Conservation (phyloP, 1,140 invertebrate species). For the Fopius arisanus region DNA sequence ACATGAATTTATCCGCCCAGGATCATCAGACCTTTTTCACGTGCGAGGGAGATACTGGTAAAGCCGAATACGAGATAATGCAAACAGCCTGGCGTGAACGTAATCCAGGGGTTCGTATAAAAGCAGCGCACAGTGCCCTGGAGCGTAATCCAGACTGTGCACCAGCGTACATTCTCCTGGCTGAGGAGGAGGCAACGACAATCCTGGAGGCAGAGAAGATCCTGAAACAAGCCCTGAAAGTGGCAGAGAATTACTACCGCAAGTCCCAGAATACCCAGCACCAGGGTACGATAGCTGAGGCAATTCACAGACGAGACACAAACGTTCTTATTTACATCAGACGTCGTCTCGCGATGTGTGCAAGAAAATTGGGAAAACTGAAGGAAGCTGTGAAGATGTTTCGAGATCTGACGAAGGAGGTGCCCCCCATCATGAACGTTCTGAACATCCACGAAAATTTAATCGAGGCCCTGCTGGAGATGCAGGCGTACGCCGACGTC, state of each 20-base stretch:
- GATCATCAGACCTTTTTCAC: conserved; percentile 99
- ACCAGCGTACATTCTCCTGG: conserved; percentile 92
- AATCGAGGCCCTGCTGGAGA: conserved; percentile 93
- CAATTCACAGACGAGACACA: conserved; percentile 87
- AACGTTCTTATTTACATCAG: conserved; percentile 97
- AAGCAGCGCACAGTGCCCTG: conserved; percentile 90
- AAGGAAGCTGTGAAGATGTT: conserved; percentile 98
- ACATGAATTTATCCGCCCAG: conserved; percentile 98
- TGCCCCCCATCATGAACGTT: conserved; percentile 94
- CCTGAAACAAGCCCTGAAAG: conserved; percentile 86
- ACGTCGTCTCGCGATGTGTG: conserved; percentile 95
- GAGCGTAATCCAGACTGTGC: conserved; percentile 94
- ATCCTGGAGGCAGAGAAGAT: conserved; percentile 90
- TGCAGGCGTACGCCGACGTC: conserved; percentile 96
- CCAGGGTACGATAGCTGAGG: conserved; percentile 80
- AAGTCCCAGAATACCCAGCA: conserved; percentile 82
- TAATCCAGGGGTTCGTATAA: conserved; percentile 90
- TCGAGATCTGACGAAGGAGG: conserved; percentile 96
- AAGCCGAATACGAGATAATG: conserved; percentile 96
- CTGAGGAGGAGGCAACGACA: conserved; percentile 95
- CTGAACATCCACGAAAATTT: conserved; percentile 98
- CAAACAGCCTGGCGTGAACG: conserved; percentile 96
- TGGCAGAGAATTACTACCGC: conserved; percentile 86
- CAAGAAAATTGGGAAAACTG: conserved; percentile 89
- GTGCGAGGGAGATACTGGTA: conserved; percentile 87